Base-by-base conservation (phyloP, 2,113 vertebrate genomes). In the Toxostoma redivivum region DNA sequence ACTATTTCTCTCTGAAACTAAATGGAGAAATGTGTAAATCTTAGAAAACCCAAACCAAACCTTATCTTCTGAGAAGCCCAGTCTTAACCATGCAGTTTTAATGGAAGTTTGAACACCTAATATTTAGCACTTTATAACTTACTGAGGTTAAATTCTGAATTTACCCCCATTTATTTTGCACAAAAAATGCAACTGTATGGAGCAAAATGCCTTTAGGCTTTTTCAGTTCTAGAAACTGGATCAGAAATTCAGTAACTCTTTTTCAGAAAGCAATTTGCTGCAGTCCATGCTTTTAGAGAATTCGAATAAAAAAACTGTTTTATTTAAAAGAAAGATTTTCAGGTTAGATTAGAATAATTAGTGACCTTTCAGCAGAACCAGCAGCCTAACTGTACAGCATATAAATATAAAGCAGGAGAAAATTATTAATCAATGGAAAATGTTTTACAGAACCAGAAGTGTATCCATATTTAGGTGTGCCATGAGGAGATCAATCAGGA, bases 381-480 rank as follows among this genome's bases (percentile, higher is more conserved):
- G 31, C 37, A 53, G 22, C 22, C 16, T 42, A 93, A 44, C 4
- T 28, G 6, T 12, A 71, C 4, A 60, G 61, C 3, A 51, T 51
- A 18, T 51, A 42, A 72, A 69, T 27, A 69, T 14, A 50, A 73
- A 35, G 12, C 2, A 9, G 20, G 7, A 18, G 10, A 19, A 22
- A 72, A 73, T 10, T n/a, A 48, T 28, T 11, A 44, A 61, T 13
- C n/a, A 56, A 35, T 30, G 56, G 33, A 45, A 79, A 74, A 45
- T 0, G 0, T 65, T 79, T 71, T 37, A 70, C 15, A 31, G 25
- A 77, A 61, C 15, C 14, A 79, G 31, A 77, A 47, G 0, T 17
- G 7, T 7, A 35, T 3, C 35, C 2, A 9, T n/a, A 64, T 85
- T 82, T 12, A 78, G 21, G 48, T 12, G 60, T 25, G 87, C 12